These are phyloP conservation scores for Lepus timidus DNA, from an alignment of 2,113 vertebrate species.

Conservation along the genomic window DNA sequence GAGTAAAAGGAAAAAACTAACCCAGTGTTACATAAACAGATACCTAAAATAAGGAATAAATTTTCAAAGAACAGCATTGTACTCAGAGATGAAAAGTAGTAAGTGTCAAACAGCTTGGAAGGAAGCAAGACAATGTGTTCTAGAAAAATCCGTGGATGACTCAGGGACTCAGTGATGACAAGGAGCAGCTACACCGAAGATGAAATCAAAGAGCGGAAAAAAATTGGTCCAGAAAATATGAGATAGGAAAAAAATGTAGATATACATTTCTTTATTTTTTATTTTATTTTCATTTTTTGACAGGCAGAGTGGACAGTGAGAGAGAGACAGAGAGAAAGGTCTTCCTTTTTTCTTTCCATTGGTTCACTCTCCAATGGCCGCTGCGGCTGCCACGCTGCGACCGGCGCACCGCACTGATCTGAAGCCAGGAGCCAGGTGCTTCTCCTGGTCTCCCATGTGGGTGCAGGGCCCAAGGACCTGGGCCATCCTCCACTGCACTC, in stretches of 20 bases:
- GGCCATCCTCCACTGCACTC: no score
- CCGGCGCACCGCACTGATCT: no score
- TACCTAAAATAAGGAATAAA: neutral
- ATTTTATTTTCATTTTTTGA: no score
- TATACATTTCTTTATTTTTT: neutral
- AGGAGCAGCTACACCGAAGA: neutral
- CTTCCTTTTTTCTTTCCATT: no score
- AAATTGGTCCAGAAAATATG: neutral
- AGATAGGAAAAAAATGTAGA: neutral
- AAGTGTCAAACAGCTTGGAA: neutral
- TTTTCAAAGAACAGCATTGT: neutral
- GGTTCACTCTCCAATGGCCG: no score
- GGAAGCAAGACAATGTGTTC: neutral
- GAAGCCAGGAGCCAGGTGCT: no score
- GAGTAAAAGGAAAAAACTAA: neutral
- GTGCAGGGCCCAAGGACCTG: no score
- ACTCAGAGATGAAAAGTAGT: neutral
- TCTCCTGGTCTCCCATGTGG: no score
- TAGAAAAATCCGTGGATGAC: neutral
- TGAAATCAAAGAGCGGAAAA: neutral
- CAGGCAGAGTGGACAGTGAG: no score
- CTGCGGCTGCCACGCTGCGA: no score
- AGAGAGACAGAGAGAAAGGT: no score
- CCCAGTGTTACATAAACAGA: neutral
- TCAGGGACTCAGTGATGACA: neutral